Evolutionary conservation across 2,888 invertebrate species (phyloP).

Genomic region (Himalopsyche tibetana): DNA sequence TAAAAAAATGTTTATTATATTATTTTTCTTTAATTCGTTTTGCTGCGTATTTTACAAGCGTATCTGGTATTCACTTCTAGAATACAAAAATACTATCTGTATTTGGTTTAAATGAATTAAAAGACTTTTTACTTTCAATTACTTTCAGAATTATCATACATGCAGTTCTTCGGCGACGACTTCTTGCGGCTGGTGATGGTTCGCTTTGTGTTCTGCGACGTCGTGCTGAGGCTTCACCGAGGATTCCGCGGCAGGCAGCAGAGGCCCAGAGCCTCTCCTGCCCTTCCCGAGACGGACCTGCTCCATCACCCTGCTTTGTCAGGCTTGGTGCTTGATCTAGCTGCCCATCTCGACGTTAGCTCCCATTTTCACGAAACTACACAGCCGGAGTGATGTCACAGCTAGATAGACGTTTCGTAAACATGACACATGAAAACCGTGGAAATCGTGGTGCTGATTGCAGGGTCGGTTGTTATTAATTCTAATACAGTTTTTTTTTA

Average conservation of each 20-base stretch:
- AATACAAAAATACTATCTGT: no score
- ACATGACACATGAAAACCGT: background rate
- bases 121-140: background rate
- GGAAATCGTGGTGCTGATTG: background rate
- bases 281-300: constrained; percentile 90
- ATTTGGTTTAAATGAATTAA: no score
- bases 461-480: background rate
- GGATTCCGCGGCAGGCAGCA: constrained; percentile 90
- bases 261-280: constrained; percentile 90
- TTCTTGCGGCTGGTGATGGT: constrained; percentile 92
- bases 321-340: constrained; percentile 88
- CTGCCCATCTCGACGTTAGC: constrained; percentile 89
- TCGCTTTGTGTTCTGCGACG: constrained; percentile 95
- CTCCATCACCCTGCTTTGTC: constrained; percentile 89
- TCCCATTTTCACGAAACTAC: constrained; percentile 79
- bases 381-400: constrained; percentile 47
- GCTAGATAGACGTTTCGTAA: constrained; percentile 1
- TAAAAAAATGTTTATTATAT: no score
- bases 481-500: background rate
- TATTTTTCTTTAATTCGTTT: background rate
- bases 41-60: background rate
- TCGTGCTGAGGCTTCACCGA: constrained; percentile 91
- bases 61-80: no score
- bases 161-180: constrained; percentile 96
- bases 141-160: constrained; percentile 81